Conservation (phyloP, 2,113 vertebrate genomes). For the Choloepus hoffmanni region DNA sequence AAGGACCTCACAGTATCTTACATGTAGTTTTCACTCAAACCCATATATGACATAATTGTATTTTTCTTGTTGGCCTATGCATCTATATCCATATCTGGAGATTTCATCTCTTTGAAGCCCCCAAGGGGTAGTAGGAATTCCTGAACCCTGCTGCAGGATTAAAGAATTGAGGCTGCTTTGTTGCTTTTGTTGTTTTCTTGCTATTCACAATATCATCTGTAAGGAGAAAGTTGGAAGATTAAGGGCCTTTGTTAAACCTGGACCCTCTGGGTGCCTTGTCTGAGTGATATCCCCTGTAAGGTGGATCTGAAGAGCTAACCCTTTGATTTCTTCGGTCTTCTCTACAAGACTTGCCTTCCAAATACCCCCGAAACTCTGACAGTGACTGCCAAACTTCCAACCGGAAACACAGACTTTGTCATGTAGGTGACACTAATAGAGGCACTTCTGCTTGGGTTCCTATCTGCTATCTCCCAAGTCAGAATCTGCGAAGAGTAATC, state of each 20-base stretch:
- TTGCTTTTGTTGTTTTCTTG: background rate
- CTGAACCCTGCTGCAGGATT: background rate
- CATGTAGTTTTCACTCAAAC: background rate
- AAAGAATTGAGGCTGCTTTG: background rate
- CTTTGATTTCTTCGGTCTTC: background rate
- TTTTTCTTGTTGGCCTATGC: background rate
- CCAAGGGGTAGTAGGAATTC: background rate
- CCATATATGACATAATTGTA: background rate
- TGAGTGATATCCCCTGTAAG: background rate
- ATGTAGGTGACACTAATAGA: background rate
- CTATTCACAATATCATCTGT: background rate
- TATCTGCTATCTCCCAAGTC: background rate
- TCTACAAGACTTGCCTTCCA: background rate
- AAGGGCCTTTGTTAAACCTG: background rate
- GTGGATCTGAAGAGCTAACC: background rate
- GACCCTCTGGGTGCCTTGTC: background rate
- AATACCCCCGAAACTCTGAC: background rate
- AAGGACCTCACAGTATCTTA: background rate
- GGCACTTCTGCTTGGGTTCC: background rate
- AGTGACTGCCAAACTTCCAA: background rate
- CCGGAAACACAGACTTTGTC: background rate
- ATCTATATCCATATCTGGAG: background rate
- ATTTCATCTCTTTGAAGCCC: background rate
- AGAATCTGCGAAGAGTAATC: background rate
- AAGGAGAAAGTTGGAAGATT: background rate